These are phyloP conservation scores for Rhinophrynus dorsalis DNA, from an alignment of 2,797 vertebrate genomes.

Conservation along the genomic window DNA sequence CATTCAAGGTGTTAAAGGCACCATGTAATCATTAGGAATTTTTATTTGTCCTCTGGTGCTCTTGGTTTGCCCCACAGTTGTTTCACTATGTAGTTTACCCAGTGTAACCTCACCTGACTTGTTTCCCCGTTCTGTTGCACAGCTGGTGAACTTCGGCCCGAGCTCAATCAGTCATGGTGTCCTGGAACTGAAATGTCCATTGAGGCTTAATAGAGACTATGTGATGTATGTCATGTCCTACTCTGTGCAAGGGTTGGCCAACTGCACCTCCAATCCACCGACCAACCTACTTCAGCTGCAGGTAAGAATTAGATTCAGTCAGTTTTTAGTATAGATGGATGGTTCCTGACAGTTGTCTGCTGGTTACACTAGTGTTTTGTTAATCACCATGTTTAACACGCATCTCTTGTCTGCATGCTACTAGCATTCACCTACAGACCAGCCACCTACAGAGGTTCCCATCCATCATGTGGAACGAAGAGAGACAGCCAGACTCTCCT, in stretches of 20 bases:
- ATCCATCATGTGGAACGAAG: slow-evolving; percentile 57
- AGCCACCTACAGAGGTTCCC: slow-evolving; percentile 19
- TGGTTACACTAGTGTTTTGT: no score
- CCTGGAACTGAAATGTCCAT: slow-evolving; percentile 83
- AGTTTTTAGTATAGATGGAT: no score
- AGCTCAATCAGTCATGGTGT: slow-evolving; percentile 82
- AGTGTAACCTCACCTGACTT: no score
- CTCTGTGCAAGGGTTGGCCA: slow-evolving; percentile 72
- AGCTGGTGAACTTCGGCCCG: slow-evolving; percentile 90
- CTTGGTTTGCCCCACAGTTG: no score
- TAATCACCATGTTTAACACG: no score
- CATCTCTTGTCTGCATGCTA: no score
- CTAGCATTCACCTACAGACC: slow-evolving; percentile 34
- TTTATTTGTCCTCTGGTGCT: no score
- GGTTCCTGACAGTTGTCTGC: no score
- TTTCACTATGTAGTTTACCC: no score
- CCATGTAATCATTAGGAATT: no score
- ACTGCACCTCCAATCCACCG: slow-evolving; percentile 76
- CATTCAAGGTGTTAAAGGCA: no score
- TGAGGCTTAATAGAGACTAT: slow-evolving; percentile 65
- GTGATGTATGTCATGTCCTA: slow-evolving; percentile 83
- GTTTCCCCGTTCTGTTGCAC: slow-evolving; percentile 23
- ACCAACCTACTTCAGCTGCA: slow-evolving; percentile 74
- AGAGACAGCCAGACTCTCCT: background rate
- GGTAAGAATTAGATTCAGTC: no score